Conservation (phyloP, 2,888 invertebrate species). For the Zaprionus bogoriensis region DNA sequence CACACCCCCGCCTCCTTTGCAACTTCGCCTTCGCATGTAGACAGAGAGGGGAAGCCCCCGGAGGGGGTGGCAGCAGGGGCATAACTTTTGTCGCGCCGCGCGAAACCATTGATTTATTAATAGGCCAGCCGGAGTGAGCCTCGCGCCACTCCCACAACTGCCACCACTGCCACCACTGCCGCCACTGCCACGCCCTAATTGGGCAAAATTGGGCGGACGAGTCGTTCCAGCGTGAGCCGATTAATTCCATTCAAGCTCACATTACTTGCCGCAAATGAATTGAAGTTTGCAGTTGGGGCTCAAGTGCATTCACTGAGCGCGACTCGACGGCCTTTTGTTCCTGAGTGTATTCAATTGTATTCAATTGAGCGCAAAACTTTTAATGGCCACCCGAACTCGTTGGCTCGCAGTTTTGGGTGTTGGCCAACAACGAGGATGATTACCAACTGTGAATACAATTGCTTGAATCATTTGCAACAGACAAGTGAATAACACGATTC, state of each 20-base stretch:
- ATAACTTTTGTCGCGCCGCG: conserved; percentile 58
- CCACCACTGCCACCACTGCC: neutral
- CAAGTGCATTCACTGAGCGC: neutral
- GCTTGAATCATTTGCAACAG: too few species aligned
- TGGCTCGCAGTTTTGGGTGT: neutral
- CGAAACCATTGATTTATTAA: conserved; percentile 73
- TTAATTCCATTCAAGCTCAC: conserved; percentile 6
- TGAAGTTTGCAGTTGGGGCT: neutral
- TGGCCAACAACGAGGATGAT: neutral
- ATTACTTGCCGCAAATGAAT: conserved; percentile 9
- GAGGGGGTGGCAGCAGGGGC: neutral
- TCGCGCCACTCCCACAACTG: neutral
- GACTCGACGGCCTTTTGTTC: too few species aligned
- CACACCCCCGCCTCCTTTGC: neutral
- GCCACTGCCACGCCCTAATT: neutral
- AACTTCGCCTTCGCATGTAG: neutral
- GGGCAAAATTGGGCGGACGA: neutral
- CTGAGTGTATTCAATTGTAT: neutral
- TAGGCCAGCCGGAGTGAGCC: conserved; percentile 29
- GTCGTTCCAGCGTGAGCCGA: neutral
- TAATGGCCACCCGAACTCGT: neutral
- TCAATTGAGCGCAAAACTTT: conserved; percentile 5
- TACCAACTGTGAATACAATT: too few species aligned
- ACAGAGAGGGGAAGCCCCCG: neutral
- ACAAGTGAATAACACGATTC: too few species aligned